Base-by-base conservation (phyloP, 1,140 invertebrate genomes). In the Neodiprion pinetum region DNA sequence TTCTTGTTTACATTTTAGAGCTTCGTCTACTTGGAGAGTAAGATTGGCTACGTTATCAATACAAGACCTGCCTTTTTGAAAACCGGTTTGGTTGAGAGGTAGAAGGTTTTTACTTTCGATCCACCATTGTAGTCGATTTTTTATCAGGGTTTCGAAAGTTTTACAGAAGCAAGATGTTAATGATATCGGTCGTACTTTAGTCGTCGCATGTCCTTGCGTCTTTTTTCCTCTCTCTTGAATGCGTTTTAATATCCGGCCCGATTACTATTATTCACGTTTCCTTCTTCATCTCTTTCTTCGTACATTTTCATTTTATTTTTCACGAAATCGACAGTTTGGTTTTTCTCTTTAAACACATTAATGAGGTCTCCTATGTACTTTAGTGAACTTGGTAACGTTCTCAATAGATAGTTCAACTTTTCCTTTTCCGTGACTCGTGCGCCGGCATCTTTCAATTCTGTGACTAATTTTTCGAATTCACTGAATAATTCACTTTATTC, bases 371-470 rank as follows among this genome's bases (percentile, higher is more conserved):
- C 80, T 53, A 85, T 80, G 71, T 84, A 73, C 72, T 79, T 83
- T 67, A 78, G 80, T 61, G n/a, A 76, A 40, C 48, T 8, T 66
- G 82, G 82, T 66, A 84, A 50, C 53, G 82, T 53, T 77, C 80
- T 84, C 23, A 84, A 70, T 80, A 85, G 81, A 73, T 85, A 83
- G 72, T 79, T 82, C n/a, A 82, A 40, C 79, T 81, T 86, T 75
- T 80, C 80, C 76, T 77, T 10, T 70, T 81, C 76, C 10, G 48
- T 76, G 49, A 82, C 67, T 66, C 69, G 74, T 67, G 74, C 79
- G 17, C 79, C 81, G 7, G 81, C 78, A 53, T 21, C 66, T 77
- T 81, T 82, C 10, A 82, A 68, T 71, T 79, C 78, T 72, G 81
- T 82, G 66, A 79, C 74, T 23, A 71, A 12, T 76, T 80, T 83